These are phyloP conservation scores for Hassar affinis DNA, from an alignment of 2,113 vertebrate genomes.

Conservation along the genomic window DNA sequence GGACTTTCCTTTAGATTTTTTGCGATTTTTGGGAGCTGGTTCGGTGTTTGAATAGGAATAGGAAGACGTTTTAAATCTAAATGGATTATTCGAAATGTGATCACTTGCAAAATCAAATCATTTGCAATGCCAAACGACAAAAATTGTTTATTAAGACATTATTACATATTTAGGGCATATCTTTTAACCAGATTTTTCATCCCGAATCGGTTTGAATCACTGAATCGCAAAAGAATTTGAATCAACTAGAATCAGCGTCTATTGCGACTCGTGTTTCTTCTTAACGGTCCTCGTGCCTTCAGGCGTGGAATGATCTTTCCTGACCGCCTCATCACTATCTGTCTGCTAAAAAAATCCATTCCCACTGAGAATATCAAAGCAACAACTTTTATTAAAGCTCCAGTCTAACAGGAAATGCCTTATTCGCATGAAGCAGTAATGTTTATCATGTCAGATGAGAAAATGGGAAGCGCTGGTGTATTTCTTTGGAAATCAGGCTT, in stretches of 20 bases:
- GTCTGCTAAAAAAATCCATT: constrained; percentile 7
- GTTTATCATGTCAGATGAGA: constrained; percentile 38
- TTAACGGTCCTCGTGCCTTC: neutral
- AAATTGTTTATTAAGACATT: neutral
- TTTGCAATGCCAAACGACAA: neutral
- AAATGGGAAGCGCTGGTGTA: constrained; percentile 27
- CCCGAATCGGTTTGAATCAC: neutral
- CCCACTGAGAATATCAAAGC: constrained; percentile 35
- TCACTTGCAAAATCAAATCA: neutral
- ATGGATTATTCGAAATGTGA: neutral
- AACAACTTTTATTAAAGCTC: constrained; percentile 35
- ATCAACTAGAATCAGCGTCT: neutral
- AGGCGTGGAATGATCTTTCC: neutral
- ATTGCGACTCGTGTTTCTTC: neutral
- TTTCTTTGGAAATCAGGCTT: constrained; percentile 48
- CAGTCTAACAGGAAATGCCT: constrained; percentile 33
- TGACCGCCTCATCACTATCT: neutral
- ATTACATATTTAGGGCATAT: neutral
- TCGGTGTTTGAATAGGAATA: neutral
- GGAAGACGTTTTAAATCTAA: neutral
- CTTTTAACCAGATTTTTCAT: no score
- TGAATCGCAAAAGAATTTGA: neutral
- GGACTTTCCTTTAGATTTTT: neutral
- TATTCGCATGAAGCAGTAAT: constrained; percentile 28
- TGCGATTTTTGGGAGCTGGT: neutral